Conservation (phyloP, 2,888 invertebrate genomes). For the Leptopilina syphax region DNA sequence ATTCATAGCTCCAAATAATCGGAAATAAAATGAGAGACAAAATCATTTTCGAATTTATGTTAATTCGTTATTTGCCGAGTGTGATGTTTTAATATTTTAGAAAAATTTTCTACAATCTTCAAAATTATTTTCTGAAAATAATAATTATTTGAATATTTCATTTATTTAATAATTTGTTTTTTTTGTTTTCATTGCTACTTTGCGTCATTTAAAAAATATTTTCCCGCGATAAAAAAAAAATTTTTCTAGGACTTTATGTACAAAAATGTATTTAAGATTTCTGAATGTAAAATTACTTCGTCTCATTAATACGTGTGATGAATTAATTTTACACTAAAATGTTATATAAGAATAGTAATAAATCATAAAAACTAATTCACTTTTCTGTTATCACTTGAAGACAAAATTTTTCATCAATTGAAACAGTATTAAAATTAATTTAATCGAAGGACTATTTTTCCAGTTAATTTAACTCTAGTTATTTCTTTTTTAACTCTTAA, state of each 20-base stretch:
- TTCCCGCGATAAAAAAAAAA: neutral
- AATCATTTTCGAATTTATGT: too few relatives aligned
- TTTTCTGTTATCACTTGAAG: neutral
- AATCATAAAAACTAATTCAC: conserved; percentile 19
- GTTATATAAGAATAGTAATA: conserved; percentile 16
- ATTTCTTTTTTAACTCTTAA: neutral
- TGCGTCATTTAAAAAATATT: neutral
- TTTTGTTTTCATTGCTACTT: neutral
- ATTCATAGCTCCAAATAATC: too few relatives aligned
- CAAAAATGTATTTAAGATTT: neutral
- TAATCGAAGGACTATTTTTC: too few relatives aligned
- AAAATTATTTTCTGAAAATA: too few relatives aligned
- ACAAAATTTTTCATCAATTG: neutral
- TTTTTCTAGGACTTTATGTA: neutral
- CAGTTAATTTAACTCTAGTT: neutral
- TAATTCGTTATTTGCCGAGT: too few relatives aligned
- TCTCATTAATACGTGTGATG: neutral
- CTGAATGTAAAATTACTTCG: neutral
- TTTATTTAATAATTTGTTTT: neutral
- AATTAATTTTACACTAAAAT: conserved; percentile 1
- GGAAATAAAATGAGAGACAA: too few relatives aligned
- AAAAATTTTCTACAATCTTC: too few relatives aligned
- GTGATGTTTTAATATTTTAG: too few relatives aligned
- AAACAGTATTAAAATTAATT: too few relatives aligned
- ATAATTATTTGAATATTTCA: neutral